phyloP scores from a whole-genome alignment of 2,797 vertebrate species.

The Spinibarbus caldwelli region DNA sequence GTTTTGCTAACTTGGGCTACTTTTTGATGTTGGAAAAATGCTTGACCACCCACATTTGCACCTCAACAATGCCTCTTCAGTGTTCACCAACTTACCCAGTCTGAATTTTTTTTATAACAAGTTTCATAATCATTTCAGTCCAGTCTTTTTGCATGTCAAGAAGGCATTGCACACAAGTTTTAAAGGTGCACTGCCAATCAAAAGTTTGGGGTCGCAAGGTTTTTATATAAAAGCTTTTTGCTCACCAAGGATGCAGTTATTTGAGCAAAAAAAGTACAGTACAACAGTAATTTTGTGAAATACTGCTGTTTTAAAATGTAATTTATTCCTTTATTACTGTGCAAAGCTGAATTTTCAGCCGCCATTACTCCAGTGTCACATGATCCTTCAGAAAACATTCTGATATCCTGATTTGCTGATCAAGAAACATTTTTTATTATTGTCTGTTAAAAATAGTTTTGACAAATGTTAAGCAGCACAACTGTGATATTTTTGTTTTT shows the following conservation, averaged over 20 bases:
- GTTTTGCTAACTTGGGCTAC: background rate
- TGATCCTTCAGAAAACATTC: background rate
- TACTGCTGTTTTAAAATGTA: background rate
- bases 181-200: background rate
- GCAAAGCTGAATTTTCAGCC: background rate
- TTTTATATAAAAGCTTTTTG: background rate
- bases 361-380: background rate
- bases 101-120: background rate
- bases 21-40: slow-evolving; percentile 3
- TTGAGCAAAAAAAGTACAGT: background rate
- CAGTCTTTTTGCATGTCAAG: background rate
- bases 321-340: background rate
- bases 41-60: background rate
- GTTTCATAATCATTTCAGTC: background rate
- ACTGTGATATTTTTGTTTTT: background rate
- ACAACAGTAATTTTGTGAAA: background rate
- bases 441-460: background rate
- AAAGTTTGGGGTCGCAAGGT: background rate
- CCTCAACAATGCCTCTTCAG: background rate
- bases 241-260: background rate
- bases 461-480: background rate
- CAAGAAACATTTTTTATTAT: background rate
- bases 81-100: background rate
- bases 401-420: background rate
- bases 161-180: too few species aligned